phyloP scores from a whole-genome alignment of 2,113 vertebrate species.

The Cryptotis parvus region DNA sequence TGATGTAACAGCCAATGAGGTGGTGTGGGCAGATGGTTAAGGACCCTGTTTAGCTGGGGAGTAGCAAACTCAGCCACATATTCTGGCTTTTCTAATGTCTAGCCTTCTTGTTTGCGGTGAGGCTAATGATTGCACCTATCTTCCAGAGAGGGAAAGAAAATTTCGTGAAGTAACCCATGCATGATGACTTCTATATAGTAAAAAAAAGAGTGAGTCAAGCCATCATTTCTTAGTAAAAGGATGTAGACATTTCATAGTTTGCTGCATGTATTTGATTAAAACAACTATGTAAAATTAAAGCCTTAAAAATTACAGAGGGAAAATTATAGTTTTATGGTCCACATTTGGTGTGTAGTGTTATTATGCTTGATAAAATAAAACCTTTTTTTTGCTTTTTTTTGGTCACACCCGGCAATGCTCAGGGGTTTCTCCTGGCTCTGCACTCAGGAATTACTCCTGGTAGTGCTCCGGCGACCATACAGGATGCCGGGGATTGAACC shows the following conservation, averaged over 20 bases:
- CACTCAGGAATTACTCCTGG: too few species aligned
- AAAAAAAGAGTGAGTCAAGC: neutral
- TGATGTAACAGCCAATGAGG: neutral
- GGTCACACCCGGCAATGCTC: too few species aligned
- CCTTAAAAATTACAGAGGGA: slow-evolving; percentile 20
- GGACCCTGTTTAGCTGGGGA: neutral
- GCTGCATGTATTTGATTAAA: slow-evolving; percentile 18
- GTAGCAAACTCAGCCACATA: neutral
- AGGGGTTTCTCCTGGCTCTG: too few species aligned
- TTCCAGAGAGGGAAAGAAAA: neutral
- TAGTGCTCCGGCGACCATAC: too few species aligned
- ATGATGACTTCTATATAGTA: neutral
- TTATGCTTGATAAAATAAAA: slow-evolving; percentile 15
- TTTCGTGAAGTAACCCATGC: slow-evolving; percentile 22
- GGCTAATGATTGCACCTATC: neutral
- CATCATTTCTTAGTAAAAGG: neutral
- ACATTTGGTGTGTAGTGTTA: neutral
- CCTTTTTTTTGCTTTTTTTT: too few species aligned
- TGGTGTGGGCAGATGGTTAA: neutral
- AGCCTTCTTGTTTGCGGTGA: slow-evolving; percentile 36
- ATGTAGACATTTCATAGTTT: slow-evolving; percentile 10
- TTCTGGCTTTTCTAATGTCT: neutral
- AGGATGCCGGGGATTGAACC: too few species aligned
- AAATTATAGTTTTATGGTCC: neutral
- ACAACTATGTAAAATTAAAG: slow-evolving; percentile 28